Conservation (phyloP, 2,113 vertebrate genomes). For the Lanius ludovicianus region DNA sequence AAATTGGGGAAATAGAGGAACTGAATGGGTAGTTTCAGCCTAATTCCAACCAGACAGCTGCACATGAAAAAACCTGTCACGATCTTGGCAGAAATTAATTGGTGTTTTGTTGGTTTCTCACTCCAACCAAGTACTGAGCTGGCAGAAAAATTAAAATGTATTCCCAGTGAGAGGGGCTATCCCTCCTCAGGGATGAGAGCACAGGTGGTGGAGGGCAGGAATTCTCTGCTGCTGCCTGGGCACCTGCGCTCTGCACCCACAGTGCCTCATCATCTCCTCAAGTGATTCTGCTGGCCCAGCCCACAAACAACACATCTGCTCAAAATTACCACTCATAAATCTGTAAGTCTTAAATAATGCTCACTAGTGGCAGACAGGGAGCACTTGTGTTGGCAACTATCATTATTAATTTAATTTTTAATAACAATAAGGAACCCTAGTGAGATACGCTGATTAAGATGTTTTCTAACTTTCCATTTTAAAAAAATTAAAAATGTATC, state of each 20-base stretch:
- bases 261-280: not conserved
- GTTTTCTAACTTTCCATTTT: not conserved
- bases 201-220: not conserved
- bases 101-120: not conserved
- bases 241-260: rapidly evolving
- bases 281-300: not conserved
- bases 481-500: not conserved
- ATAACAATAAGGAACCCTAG: not conserved
- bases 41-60: not conserved
- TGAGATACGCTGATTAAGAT: not conserved
- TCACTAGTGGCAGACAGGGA: not conserved
- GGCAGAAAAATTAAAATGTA: not conserved
- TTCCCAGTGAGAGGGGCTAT: not conserved
- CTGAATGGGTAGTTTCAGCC: not conserved
- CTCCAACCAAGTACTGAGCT: not conserved
- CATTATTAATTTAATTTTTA: not conserved
- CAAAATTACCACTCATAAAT: not conserved
- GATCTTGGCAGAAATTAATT: not conserved
- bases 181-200: not conserved
- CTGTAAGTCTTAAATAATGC: not conserved
- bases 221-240: not conserved
- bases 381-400: not conserved
- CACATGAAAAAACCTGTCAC: not conserved
- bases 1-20: not conserved
- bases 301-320: not conserved